Evolutionary conservation across 2,888 invertebrate genomes (phyloP), one percentile per base, ranked within the genome.

Genomic region (Dysmachus trigonus): DNA sequence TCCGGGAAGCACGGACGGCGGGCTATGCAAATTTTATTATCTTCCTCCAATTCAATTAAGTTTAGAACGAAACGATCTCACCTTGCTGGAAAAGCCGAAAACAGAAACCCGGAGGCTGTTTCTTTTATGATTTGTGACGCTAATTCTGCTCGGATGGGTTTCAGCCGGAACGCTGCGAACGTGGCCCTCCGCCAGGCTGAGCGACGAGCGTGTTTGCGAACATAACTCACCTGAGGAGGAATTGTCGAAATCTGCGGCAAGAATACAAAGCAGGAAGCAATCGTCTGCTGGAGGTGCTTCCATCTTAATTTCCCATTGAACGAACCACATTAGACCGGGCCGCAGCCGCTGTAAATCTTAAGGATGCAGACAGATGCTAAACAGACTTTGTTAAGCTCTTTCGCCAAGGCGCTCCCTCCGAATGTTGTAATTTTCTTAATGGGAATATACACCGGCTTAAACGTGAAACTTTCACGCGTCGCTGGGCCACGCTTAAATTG

Each of bases 11-110:
- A 30, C 35, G 35, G 41, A 30, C 15, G 38, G 73, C 15, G 27
- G 13, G 72, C 27, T 84, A 84, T 84, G 84, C 71, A 84, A 84
- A 84, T 84, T 84, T 84, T 84, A 84, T 84, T 84, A 84, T 73
- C 72, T 72, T 38, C 30, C 47, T 73, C 84, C 27, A 84, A 84
- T 84, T 84, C 84, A 84, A 84, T 84, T 84, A 84, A 84, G 41
- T 73, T 73, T 72, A 72, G 41, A 84, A 31, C 38, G 71, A 62
- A 82, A 82, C 18, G 38, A 31, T 62, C 13, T 62, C 47, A 35
- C 62, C 82, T 62, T 35, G 22, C 18, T 22, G 33, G 35, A 27
- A 18, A 62, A 13, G 18, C 5, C 47, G 35, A 51, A 79, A 51
- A 82, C 8, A 31, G 33, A 71, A n/a, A 38, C 22, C 62, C 5